A percentile compares a stretch with the other conserved stretches of the same genome.
Evolutionary conservation across 2,888 invertebrate genomes (phyloP).

Genomic region (Morpho deidamia): DNA sequence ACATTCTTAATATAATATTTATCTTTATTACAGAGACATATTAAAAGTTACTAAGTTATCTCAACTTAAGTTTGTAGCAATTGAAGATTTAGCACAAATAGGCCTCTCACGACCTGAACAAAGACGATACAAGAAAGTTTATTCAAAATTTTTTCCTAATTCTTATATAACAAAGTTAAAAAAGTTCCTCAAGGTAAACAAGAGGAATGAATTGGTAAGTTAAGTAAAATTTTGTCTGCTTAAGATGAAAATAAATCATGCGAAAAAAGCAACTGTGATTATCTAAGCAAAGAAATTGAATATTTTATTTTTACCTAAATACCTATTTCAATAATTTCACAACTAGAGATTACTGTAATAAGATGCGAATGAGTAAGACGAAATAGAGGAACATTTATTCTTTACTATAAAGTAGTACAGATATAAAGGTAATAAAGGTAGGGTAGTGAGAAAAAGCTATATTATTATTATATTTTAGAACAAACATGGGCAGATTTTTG

Average conservation of each 20-base stretch:
- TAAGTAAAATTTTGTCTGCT: not conserved
- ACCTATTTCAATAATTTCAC: too few relatives aligned
- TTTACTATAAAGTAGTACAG: too few relatives aligned
- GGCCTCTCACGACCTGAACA: constrained; percentile 98
- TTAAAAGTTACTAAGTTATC: constrained; percentile 92
- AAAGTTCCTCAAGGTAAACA: constrained; percentile 83
- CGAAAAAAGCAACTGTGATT: too few relatives aligned
- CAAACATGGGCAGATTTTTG: constrained; percentile 37
- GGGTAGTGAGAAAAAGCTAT: too few relatives aligned
- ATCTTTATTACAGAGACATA: constrained; percentile 82
- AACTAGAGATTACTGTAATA: too few relatives aligned
- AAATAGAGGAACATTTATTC: too few relatives aligned
- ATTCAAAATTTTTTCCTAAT: constrained; percentile 95
- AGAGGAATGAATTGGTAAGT: constrained; percentile 72
- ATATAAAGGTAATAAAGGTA: too few relatives aligned
- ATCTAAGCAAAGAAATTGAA: too few relatives aligned
- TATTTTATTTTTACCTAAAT: too few relatives aligned
- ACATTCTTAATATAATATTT: too few relatives aligned
- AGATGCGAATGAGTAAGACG: too few relatives aligned
- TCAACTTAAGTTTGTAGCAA: constrained; percentile 95
- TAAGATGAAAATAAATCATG: not conserved
- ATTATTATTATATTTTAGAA: constrained; percentile 5
- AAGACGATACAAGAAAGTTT: constrained; percentile 94
- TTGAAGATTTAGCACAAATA: constrained; percentile 93
- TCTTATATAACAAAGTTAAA: constrained; percentile 95